Evolutionary conservation across 2,888 invertebrate species (phyloP).

Genomic region (Dicycla oo): DNA sequence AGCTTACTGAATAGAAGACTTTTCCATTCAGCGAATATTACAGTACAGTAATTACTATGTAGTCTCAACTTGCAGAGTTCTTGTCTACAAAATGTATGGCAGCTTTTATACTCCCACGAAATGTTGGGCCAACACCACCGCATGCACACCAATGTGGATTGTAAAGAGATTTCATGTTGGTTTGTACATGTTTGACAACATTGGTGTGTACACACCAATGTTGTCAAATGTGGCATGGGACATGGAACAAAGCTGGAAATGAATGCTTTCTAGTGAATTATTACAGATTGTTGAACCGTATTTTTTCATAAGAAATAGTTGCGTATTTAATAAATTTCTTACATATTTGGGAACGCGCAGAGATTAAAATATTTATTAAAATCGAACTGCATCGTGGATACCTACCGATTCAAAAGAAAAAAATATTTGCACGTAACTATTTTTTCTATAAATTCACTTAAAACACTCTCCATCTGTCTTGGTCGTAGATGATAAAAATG

Average conservation of each 20-base stretch:
- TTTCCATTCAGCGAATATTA: conserved; percentile 43
- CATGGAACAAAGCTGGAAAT: neutral
- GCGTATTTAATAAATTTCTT: neutral
- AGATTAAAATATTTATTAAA: neutral
- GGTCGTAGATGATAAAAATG: neutral
- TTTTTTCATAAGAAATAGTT: no score
- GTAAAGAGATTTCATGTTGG: conserved; percentile 32
- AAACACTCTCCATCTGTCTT: neutral
- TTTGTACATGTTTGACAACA: no score
- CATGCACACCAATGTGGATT: conserved; percentile 18
- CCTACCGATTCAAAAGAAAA: neutral
- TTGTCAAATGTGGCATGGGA: neutral
- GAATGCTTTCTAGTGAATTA: neutral
- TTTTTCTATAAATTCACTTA: neutral
- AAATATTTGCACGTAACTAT: neutral
- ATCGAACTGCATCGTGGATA: neutral
- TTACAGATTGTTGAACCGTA: neutral
- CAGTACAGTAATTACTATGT: conserved; percentile 50
- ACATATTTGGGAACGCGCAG: no score
- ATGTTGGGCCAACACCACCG: conserved; percentile 46
- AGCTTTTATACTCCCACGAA: conserved; percentile 31
- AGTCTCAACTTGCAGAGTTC: conserved; percentile 35
- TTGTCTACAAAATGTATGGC: conserved; percentile 38
- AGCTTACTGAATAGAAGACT: conserved; percentile 39
- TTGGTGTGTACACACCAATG: conserved; percentile 18